phyloP scores from a whole-genome alignment of 2,797 vertebrate species.

The Platalea minor region DNA sequence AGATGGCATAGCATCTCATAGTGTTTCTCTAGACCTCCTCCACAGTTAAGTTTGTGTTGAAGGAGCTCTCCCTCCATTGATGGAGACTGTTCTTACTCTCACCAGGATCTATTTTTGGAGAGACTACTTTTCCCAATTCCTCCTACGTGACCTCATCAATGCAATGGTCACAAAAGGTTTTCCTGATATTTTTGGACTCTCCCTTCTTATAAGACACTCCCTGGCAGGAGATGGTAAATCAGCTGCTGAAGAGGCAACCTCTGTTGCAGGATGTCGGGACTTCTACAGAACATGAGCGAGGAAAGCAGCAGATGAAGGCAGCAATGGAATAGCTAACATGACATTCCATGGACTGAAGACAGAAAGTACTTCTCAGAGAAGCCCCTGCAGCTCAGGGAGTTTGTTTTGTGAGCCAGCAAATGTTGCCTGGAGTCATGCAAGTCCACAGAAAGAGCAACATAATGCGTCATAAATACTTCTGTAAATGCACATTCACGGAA shows the following conservation, averaged over 20 bases:
- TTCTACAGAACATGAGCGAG: neutral
- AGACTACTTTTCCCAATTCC: neutral
- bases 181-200: neutral
- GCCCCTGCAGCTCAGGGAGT: neutral
- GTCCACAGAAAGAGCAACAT: neutral
- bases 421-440: neutral
- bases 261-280: neutral
- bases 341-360: neutral
- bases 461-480: neutral
- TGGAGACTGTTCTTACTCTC: neutral
- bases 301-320: neutral
- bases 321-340: neutral
- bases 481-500: neutral
- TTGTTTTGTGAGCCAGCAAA: neutral
- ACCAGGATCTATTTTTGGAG: neutral
- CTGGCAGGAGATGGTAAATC: neutral
- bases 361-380: neutral
- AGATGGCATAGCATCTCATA: neutral
- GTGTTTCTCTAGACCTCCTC: neutral
- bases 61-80: neutral
- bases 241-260: neutral
- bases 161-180: neutral
- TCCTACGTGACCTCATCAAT: neutral
- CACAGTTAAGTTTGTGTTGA: neutral
- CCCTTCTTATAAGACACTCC: neutral